Base-by-base conservation (phyloP, 2,888 invertebrate species). In the Xestia c-nigrum region DNA sequence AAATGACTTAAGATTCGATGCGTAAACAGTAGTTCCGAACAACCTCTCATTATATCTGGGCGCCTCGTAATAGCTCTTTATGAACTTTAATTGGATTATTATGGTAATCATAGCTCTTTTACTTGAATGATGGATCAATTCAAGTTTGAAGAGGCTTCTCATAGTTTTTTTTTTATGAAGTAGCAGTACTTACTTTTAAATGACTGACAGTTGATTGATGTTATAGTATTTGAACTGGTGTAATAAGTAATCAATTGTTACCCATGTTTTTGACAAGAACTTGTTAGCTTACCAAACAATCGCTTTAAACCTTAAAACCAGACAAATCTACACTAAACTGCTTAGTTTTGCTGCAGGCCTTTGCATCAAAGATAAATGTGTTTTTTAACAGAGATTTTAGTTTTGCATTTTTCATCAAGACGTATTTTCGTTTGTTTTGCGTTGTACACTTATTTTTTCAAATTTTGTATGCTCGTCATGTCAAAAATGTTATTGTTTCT, bases 1-100 rank as follows among this genome's bases (percentile, higher is more conserved):
- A 69, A 38, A 12, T n/a, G 21, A 43, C 16, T 3, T 40, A 14
- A 55, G 19, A 4, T 57, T 40, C 43, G 9, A 9, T 43, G 59
- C 52, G 66, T 73, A 68, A 82, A 74, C 78, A 82, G 74, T 71
- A 83, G 74, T 61, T 38, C 5, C 47, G 16, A 57, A 63, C 40
- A 50, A 16, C 59, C 7, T 50, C 68, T 64, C 7, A 76, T 63
- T 19, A 43, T 66, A 59, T 40, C 46, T 66, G 16, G 61, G 43
- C 7, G 47, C 47, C 43, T 61, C 61, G 24, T 83, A 52, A 71
- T 67, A 9, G 21, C 31, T 16, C 1, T 31, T 79, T 43, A 55
- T 14, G 9, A n/a, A 0, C 31, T 40, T 5, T 68, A 74, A 74
- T 72, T 67, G 52, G n/a, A 6, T 5, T 68, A n/a, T 64, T 78